These are phyloP conservation scores for Epinephelus awoara DNA, from an alignment of 2,797 vertebrate species.

Conservation along the genomic window DNA sequence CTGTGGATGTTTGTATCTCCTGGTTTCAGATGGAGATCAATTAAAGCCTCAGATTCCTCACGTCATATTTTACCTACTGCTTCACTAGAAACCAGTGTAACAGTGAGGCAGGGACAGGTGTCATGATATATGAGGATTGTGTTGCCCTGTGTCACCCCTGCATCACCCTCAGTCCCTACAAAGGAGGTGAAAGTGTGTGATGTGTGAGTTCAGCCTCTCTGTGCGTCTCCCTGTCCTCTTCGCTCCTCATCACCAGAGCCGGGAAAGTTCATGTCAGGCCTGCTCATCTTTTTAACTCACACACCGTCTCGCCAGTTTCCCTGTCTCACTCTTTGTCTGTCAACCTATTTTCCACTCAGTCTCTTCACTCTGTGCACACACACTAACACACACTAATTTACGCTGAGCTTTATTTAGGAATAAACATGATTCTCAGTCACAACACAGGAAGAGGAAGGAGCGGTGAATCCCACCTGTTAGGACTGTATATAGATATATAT, in stretches of 20 bases:
- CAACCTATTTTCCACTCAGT: conserved; percentile 33
- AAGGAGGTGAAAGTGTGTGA: conserved; percentile 39
- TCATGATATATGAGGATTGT: not conserved
- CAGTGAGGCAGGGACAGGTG: not conserved
- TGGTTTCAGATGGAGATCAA: not conserved
- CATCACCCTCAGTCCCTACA: conserved; percentile 18
- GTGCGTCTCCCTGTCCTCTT: conserved; percentile 31
- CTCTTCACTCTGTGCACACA: conserved; percentile 1
- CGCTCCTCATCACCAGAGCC: conserved; percentile 21
- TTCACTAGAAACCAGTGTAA: not conserved
- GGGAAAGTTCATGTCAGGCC: conserved; percentile 43
- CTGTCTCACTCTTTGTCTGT: conserved; percentile 21
- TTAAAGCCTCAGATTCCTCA: not conserved
- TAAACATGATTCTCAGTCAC: conserved; percentile 19
- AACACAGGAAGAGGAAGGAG: conserved; percentile 6
- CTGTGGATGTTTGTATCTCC: not conserved
- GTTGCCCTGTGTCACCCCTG: conserved; percentile 19
- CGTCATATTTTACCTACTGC: not conserved
- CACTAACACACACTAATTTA: conserved; percentile 5
- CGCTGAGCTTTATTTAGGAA: conserved; percentile 3
- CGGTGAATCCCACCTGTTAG: conserved; percentile 12
- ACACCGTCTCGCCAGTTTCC: conserved; percentile 16
- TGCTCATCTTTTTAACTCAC: conserved; percentile 15
- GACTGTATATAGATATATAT: not conserved
- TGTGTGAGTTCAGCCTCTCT: conserved; percentile 26